Conservation (phyloP, 2,113 vertebrate genomes). For the Otolemur garnettii region DNA sequence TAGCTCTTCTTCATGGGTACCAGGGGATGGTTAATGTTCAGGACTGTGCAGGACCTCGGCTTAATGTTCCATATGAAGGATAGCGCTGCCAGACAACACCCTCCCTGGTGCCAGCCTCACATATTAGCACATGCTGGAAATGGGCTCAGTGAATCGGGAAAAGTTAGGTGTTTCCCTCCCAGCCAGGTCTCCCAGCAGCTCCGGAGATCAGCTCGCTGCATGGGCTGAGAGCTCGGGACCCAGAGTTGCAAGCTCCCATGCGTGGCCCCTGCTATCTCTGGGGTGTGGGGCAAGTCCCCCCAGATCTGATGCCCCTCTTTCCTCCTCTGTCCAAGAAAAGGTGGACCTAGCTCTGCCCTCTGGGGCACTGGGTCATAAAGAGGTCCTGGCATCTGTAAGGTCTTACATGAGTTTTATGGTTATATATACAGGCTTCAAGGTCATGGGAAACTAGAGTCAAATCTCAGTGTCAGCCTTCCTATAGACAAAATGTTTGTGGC, state of each 20-base stretch:
- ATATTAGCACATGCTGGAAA: slow-evolving; percentile 81
- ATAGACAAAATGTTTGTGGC: not conserved
- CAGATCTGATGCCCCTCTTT: not conserved
- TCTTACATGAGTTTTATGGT: not conserved
- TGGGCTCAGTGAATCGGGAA: not conserved
- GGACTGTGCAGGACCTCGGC: slow-evolving; percentile 88
- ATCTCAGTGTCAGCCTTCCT: not conserved
- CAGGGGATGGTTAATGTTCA: slow-evolving; percentile 91
- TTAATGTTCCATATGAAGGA: slow-evolving; percentile 91
- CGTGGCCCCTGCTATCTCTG: accelerated
- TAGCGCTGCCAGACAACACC: slow-evolving; percentile 86
- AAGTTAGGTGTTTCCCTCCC: slow-evolving; percentile 69
- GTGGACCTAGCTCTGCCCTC: not conserved
- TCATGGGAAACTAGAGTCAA: not conserved
- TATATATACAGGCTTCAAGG: not conserved
- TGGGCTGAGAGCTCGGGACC: accelerated
- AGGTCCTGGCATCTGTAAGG: not conserved
- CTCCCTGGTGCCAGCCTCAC: slow-evolving; percentile 82
- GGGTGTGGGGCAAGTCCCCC: too few relatives aligned
- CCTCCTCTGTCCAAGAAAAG: not conserved
- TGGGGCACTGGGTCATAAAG: accelerated
- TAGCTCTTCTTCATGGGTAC: slow-evolving; percentile 91
- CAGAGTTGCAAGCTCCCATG: too few relatives aligned
- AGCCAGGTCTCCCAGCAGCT: accelerated
- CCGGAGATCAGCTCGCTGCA: not conserved